These are phyloP conservation scores for Zaprionus obscuricornis DNA, from an alignment of 2,888 invertebrate genomes.

Conservation along the genomic window DNA sequence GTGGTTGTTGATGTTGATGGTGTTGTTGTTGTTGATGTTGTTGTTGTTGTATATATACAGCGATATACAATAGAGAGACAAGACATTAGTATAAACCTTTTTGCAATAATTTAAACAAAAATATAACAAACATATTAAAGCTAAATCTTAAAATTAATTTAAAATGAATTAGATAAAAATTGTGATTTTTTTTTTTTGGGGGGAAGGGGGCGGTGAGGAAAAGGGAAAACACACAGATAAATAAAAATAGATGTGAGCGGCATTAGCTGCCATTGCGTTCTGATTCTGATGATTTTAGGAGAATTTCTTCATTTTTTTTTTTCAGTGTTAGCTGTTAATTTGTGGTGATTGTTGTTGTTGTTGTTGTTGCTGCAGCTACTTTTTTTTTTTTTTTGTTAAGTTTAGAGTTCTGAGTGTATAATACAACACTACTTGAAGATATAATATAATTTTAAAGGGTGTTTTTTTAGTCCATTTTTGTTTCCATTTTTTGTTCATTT, in stretches of 20 bases:
- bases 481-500: no score
- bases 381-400: slow-evolving; percentile 39
- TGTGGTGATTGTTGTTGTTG: slow-evolving; percentile 12
- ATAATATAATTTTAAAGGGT: no score
- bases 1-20: slow-evolving; percentile 9
- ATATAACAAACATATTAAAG: slow-evolving; percentile 65
- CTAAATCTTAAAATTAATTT: slow-evolving; percentile 61
- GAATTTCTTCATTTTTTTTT: slow-evolving; percentile 1
- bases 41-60: slow-evolving; percentile 67
- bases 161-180: slow-evolving; percentile 30
- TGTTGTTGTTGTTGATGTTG: slow-evolving; percentile 34
- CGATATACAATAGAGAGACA: slow-evolving; percentile 78
- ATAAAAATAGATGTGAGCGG: slow-evolving; percentile 1
- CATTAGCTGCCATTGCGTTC: neutral
- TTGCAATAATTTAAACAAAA: slow-evolving; percentile 73
- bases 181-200: no score
- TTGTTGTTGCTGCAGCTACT: slow-evolving; percentile 4
- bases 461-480: no score
- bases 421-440: no score
- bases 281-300: neutral
- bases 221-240: slow-evolving; percentile 14
- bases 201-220: slow-evolving; percentile 2
- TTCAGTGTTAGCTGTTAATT: slow-evolving; percentile 19
- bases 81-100: slow-evolving; percentile 70
- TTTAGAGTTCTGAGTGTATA: slow-evolving; percentile 16